Conservation (phyloP, 2,797 vertebrate genomes). For the Chelidonichthys spinosus region DNA sequence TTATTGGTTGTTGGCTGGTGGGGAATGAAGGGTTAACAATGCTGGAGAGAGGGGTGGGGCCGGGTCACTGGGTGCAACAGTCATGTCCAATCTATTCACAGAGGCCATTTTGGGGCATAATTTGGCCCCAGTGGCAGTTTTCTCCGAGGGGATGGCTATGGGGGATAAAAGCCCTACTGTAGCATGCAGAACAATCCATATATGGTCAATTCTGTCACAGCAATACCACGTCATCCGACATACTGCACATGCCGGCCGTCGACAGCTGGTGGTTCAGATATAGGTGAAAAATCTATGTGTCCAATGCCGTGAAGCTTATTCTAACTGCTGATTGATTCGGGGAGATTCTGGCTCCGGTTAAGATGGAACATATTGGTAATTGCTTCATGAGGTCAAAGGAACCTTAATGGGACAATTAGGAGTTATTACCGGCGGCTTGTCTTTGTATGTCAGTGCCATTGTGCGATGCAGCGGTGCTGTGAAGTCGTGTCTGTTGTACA, state of each 20-base stretch:
- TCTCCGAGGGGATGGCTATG: conserved; percentile 44
- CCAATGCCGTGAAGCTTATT: conserved; percentile 17
- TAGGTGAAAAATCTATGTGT: conserved; percentile 14
- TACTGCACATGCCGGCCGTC: conserved; percentile 6
- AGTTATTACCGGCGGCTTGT: conserved; percentile 65
- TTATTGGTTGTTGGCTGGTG: conserved; percentile 61
- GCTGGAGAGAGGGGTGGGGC: conserved; percentile 16
- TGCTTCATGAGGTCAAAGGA: conserved; percentile 57
- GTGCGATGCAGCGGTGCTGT: conserved; percentile 20
- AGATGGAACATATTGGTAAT: conserved; percentile 49
- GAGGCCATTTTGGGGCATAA: conserved; percentile 49
- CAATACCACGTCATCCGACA: conserved; percentile 10
- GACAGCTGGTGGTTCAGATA: conserved; percentile 18
- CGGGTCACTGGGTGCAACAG: conserved; percentile 40
- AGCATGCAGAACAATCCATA: conserved; percentile 22
- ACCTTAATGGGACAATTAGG: conserved; percentile 70
- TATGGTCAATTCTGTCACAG: conserved; percentile 23
- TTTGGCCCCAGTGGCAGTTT: conserved; percentile 61
- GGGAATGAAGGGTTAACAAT: conserved; percentile 64
- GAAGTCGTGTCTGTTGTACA: conserved; percentile 47
- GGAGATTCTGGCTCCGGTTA: conserved; percentile 20
- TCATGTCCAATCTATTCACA: conserved; percentile 69
- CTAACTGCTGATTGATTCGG: conserved; percentile 42
- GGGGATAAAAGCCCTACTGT: conserved; percentile 45
- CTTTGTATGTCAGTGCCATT: conserved; percentile 52